Base-by-base conservation (phyloP, 1,140 invertebrate genomes). In the Chrysopa pallens region DNA sequence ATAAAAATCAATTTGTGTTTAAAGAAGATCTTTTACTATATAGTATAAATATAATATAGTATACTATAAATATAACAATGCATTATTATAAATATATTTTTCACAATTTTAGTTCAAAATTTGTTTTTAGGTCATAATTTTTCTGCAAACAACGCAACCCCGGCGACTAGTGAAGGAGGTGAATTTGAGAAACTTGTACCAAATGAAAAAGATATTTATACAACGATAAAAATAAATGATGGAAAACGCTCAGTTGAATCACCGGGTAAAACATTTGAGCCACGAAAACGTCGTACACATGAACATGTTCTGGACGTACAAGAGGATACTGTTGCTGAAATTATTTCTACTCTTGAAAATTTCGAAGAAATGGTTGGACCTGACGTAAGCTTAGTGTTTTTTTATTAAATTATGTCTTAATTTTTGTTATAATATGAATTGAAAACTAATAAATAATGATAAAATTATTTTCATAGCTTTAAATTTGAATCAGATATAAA, bases 281-380 rank as follows among this genome's bases (percentile, higher is more conserved):
- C 49, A 37, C 47, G 49, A n/a, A 59, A 55, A 50, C 0, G 53
- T 1, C 48, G 47, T 0, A 46, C 44, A 14, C 56, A 58, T 41
- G 70, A 73, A 42, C 58, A 59, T 9, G 68, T 70, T 39, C 73
- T 76, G 45, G 74, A 76, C 60, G 60, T 76, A 41, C 68, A 70
- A 36, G 72, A 78, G 46, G 74, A 84, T 17, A 74, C 76, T 1
- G 73, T 88, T 1, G 72, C 76, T 5, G 74, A 86, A 50, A 79
- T 87, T 39, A 69, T 87, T 15, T 73, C 76, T 1, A 79, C 78
- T 6, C 81, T 88, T 39, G 76, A 75, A 46, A 78, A 87, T 58
- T 79, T 76, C 6, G 76, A 78, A 57, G 76, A 78, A 42, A 86
- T 85, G 78, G 74, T 77, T 37, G 84, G 83, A n/a, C 77, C 82